Base-by-base conservation (phyloP, 1,140 invertebrate species). In the Lasioglossum albipes region DNA sequence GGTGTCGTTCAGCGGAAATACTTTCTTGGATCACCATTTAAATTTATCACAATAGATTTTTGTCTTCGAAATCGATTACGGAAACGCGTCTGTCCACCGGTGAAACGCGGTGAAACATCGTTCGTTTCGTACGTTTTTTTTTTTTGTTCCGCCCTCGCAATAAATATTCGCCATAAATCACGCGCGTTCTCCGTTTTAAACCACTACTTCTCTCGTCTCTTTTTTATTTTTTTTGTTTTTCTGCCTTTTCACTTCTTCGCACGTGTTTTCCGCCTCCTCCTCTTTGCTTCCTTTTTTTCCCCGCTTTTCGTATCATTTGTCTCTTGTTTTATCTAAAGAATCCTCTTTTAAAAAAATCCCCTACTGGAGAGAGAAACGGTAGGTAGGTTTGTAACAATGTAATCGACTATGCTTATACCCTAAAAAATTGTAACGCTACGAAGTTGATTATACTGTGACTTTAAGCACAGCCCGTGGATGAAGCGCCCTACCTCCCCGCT, bases 11-110 rank as follows among this genome's bases (percentile, higher is more conserved):
- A 62, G 85, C 85, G 90, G 92, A 92, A 92, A 93, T 93, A 93
- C 93, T 93, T 93, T 93, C 93, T 92, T 92, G 88, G 90, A 93
- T 93, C 91, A 93, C 92, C 89, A 92, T 92, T 54, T n/a, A n/a
- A 89, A 92, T 92, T 93, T 93, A 93, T 93, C 93, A 93, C 93
- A 93, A 93, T 93, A 88, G 88, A 92, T 90, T 90, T 88, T 86
- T 87, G 83, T 86, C 71, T 82, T 88, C 82, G 85, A 79, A 87
- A 91, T 89, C 87, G 89, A 89, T 87, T 88, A 87, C 0, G 88
- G 90, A 90, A 90, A 90, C 89, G 86, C 86, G 87, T 75, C 45
- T 9, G 9, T 49, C 45, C 5, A 2, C 82, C 85, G 86, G 84
- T 81, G 74, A 76, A 84, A 79, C 71, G 82, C 68, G 31, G 31